Percentiles rank a stretch among this genome's conserved stretches.
These are phyloP conservation scores for Endotricha flammealis DNA, from an alignment of 2,888 invertebrate genomes.

Conservation along the genomic window DNA sequence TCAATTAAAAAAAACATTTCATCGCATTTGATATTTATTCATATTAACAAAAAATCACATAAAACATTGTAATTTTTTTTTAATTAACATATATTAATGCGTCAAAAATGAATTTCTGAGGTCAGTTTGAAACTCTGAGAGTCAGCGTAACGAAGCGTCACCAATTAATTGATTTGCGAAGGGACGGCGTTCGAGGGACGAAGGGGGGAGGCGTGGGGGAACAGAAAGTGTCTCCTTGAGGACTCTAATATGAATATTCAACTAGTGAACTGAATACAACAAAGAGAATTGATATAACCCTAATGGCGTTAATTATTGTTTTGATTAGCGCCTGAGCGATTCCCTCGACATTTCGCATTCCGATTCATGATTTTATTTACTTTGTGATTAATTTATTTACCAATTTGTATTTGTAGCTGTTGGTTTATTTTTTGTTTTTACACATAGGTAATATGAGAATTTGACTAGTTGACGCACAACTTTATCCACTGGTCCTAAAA, in stretches of 20 bases:
- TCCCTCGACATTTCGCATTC: slow-evolving; percentile 48
- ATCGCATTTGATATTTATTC: too few species aligned
- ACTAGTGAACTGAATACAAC: slow-evolving; percentile 44
- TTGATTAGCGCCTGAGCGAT: slow-evolving; percentile 43
- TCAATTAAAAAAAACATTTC: too few species aligned
- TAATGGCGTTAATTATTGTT: slow-evolving; percentile 44
- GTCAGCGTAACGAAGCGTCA: slow-evolving; percentile 51
- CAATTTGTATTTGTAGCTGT: background rate
- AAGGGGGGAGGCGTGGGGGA: slow-evolving; percentile 17
- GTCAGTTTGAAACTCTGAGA: slow-evolving; percentile 49
- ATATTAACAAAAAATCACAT: too few species aligned
- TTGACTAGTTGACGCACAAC: too few species aligned
- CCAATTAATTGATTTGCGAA: slow-evolving; percentile 60
- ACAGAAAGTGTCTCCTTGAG: slow-evolving; percentile 26
- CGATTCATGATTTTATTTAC: slow-evolving; percentile 21
- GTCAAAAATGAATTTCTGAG: slow-evolving; percentile 44
- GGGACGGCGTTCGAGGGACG: slow-evolving; percentile 17
- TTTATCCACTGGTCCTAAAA: too few species aligned
- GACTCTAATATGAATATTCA: slow-evolving; percentile 54
- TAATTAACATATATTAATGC: slow-evolving; percentile 15
- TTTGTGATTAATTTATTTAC: slow-evolving; percentile 12
- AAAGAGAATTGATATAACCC: slow-evolving; percentile 48
- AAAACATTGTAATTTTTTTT: too few species aligned
- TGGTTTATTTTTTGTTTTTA: slow-evolving; percentile 16
- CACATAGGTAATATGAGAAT: too few species aligned